Percentiles rank a stretch among this genome's conserved stretches.
Evolutionary conservation across 2,113 vertebrate species (phyloP).

Genomic region (Microcebus jonahi): DNA sequence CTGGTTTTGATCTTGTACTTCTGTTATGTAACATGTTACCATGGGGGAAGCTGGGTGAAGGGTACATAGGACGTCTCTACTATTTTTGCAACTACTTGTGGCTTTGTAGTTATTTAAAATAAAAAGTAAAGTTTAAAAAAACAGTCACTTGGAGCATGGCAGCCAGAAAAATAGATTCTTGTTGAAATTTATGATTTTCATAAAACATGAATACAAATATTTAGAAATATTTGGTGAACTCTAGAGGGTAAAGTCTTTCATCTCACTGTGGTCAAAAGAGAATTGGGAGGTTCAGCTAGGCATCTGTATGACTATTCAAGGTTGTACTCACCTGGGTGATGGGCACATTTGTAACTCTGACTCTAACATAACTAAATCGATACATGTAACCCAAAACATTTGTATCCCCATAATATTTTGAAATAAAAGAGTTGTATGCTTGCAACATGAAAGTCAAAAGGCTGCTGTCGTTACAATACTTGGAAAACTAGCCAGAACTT

Average conservation of each 20-base stretch:
- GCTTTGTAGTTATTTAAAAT: background rate
- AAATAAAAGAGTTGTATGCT: background rate
- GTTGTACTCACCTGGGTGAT: no score
- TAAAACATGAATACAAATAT: background rate
- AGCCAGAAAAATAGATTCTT: background rate
- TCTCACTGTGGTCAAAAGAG: background rate
- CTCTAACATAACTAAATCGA: no score
- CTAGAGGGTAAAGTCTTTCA: background rate
- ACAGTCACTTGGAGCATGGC: background rate
- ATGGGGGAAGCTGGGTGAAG: background rate
- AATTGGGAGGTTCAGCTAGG: background rate
- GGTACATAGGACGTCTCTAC: background rate
- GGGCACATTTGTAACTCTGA: no score
- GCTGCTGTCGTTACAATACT: background rate
- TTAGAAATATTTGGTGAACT: background rate
- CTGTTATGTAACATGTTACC: background rate
- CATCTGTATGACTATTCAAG: background rate
- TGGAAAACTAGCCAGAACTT: background rate
- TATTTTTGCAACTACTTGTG: background rate
- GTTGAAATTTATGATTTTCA: slow-evolving; percentile 3
- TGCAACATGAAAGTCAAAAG: background rate
- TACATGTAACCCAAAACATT: no score
- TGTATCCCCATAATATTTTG: no score
- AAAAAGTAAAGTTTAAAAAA: background rate
- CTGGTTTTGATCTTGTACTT: background rate